Conservation (phyloP, 35 echinoderm and acorn worm genomes). For the Stichopus chloronotus region DNA sequence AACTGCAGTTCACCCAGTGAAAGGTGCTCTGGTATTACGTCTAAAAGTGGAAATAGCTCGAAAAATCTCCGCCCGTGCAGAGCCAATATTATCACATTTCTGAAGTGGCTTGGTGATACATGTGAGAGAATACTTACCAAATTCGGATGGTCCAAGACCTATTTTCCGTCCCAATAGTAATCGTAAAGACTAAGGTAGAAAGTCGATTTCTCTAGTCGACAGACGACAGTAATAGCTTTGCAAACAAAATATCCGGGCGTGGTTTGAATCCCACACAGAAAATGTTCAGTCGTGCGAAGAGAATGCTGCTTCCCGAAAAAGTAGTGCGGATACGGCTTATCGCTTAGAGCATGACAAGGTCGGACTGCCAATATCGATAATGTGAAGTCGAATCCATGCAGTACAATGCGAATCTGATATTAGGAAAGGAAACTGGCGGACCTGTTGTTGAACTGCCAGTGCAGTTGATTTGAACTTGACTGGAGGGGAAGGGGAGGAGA, state of each 20-base stretch:
- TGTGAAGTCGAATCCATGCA: not conserved
- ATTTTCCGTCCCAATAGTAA: not conserved
- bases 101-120: not conserved
- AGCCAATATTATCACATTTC: not conserved
- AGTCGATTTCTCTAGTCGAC: not conserved
- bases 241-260: conserved; percentile 46
- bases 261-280: conserved; percentile 46
- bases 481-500: too few species aligned
- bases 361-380: not conserved
- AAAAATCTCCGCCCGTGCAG: not conserved
- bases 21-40: not conserved
- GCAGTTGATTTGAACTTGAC: too few species aligned
- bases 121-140: not conserved
- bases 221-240: conserved; percentile 21
- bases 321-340: not conserved
- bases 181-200: not conserved
- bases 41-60: too few species aligned
- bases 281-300: conserved; percentile 27
- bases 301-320: not conserved
- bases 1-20: not conserved
- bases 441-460: too few species aligned
- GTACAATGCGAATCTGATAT: too few species aligned
- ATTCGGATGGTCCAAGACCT: not conserved
- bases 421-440: too few species aligned
- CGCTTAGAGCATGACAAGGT: not conserved